These are phyloP conservation scores for Lottia gigantea DNA, from an alignment of 2,888 invertebrate genomes.

Conservation along the genomic window DNA sequence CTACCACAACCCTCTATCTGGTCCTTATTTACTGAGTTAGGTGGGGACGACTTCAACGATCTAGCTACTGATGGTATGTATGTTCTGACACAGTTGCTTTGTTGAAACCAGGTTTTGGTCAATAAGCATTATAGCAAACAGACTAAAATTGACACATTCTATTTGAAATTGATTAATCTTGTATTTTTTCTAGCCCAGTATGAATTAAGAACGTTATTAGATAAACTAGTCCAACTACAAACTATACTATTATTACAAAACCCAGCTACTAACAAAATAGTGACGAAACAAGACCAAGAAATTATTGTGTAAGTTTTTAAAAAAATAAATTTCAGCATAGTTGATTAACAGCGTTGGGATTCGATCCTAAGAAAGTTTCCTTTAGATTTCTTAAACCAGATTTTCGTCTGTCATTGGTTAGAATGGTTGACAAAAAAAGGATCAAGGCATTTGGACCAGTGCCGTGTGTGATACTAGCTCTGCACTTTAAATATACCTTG, in stretches of 20 bases:
- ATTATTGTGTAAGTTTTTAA: too few relatives aligned
- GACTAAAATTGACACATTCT: neutral
- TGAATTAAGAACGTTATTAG: constrained; percentile 74
- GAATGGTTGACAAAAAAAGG: too few relatives aligned
- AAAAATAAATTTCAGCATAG: too few relatives aligned
- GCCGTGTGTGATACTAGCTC: too few relatives aligned
- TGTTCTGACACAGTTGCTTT: neutral
- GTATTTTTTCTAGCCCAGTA: constrained; percentile 68
- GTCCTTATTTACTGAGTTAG: constrained; percentile 66
- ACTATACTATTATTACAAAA: constrained; percentile 66
- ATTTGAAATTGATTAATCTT: neutral
- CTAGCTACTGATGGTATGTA: constrained; percentile 46
- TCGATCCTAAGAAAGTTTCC: too few relatives aligned
- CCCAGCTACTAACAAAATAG: constrained; percentile 77
- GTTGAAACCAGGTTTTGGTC: neutral
- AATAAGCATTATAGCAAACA: neutral
- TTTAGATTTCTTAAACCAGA: too few relatives aligned
- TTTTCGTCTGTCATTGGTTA: too few relatives aligned
- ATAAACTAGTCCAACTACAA: constrained; percentile 73
- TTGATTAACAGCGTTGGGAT: too few relatives aligned
- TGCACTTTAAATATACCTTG: too few relatives aligned
- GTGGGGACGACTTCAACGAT: constrained; percentile 65
- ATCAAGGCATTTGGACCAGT: too few relatives aligned
- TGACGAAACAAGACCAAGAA: constrained; percentile 20
- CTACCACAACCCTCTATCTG: constrained; percentile 78